Conservation (phyloP, 2,888 invertebrate genomes). For the Temnothorax ravouxi region DNA sequence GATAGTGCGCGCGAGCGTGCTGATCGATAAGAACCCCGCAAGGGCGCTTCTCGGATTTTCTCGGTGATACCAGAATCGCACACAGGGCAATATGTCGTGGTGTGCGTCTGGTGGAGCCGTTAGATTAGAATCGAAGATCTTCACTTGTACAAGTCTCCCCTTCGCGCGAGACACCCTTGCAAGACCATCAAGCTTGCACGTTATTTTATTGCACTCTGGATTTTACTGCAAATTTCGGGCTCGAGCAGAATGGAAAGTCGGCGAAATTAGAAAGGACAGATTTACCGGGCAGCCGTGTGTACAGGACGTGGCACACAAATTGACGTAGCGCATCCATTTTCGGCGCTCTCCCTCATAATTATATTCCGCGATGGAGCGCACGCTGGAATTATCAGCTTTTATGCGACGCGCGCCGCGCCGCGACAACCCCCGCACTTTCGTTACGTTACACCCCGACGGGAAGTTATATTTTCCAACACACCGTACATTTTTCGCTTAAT, state of each 20-base stretch:
- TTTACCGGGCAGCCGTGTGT: neutral
- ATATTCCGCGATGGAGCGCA: constrained; percentile 55
- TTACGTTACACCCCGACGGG: constrained; percentile 54
- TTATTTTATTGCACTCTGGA: neutral
- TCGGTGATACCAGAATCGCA: constrained; percentile 56
- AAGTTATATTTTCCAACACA: constrained; percentile 54
- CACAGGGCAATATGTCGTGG: constrained; percentile 10
- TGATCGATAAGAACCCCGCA: constrained; percentile 70
- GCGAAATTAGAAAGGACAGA: neutral
- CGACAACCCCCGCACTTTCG: constrained; percentile 25
- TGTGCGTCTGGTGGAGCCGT: constrained; percentile 53
- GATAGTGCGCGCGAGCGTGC: constrained; percentile 56
- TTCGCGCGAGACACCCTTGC: neutral
- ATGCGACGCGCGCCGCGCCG: constrained; percentile 36
- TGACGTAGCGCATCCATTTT: constrained; percentile 29
- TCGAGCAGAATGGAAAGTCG: neutral
- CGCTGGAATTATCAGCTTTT: constrained; percentile 65
- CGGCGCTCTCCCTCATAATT: constrained; percentile 26
- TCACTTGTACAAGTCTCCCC: neutral
- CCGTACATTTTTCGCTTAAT: constrained; percentile 52
- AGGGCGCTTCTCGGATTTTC: constrained; percentile 65
- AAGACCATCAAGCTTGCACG: neutral
- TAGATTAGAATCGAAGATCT: constrained; percentile 60
- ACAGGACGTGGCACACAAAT: constrained; percentile 35
- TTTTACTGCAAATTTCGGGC: neutral